Evolutionary conservation across 2,113 vertebrate species (phyloP), one percentile per base, ranked within the genome.

Genomic region (Semnornis frantzii): DNA sequence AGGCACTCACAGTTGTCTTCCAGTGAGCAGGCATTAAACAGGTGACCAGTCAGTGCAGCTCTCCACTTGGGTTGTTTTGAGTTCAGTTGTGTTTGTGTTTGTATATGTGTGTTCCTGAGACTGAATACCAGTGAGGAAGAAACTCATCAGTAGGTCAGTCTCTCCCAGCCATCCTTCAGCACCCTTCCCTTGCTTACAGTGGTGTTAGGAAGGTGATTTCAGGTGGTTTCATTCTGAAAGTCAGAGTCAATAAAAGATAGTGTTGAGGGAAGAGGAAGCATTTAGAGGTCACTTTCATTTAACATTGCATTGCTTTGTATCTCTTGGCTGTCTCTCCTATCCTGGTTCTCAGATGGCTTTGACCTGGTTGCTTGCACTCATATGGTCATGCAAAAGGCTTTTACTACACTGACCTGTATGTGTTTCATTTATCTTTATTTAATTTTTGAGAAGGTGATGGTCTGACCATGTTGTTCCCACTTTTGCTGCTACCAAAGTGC

Each of bases 1-100:
- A 74, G 37, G 33, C 25, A 33, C 52, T 28, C 0, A 0, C 57
- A 11, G 34, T 6, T 34, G 2, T 48, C 37, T 70, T 21, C 46
- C 1, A 0, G 1, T 33, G 50, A 44, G 27, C 59, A 46, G 85
- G 39, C 15, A 10, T 27, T 28, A 12, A 33, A 34, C 66, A 62
- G 64, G 13, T 73, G 55, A 37, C 4, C 20, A 68, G 57, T 52
- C 6, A 1, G 15, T 33, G 33, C 44, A 59, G 25, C 18, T 18
- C 8, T 59, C 4, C 14, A 14, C 46, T 11, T 25, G 30, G 12
- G 33, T 28, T 52, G 30, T 23, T 77, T 25, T 39, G 46, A 62
- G 30, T 31, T 64, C 28, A 8, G 23, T 8, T 21, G 8, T 33
- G 25, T 34, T 15, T 50, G 5, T 23, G 18, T 12, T 13, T n/a